Conservation (phyloP, 2,797 vertebrate genomes). For the Myoxocephalus aenaeus region DNA sequence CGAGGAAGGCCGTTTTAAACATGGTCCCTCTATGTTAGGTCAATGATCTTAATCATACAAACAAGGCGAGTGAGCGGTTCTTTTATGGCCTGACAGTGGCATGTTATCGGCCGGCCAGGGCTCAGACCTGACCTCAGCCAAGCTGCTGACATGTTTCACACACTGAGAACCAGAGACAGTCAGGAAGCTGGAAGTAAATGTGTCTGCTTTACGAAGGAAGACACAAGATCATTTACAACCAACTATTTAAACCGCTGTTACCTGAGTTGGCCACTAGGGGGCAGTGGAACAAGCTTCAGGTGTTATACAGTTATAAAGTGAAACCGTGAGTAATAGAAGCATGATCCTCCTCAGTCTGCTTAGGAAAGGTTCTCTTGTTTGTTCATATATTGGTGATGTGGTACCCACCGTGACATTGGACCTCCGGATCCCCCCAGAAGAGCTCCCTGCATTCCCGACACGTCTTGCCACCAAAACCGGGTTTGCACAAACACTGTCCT, state of each 20-base stretch:
- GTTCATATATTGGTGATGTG: neutral
- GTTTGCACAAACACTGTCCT: constrained; percentile 93
- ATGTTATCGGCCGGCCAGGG: neutral
- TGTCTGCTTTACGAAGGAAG: neutral
- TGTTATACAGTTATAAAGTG: neutral
- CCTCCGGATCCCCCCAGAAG: constrained; percentile 93
- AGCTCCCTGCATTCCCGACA: constrained; percentile 94
- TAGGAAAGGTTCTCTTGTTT: neutral
- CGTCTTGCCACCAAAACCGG: constrained; percentile 93
- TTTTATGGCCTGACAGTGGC: neutral
- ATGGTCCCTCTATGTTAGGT: neutral
- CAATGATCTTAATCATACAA: constrained; percentile 1
- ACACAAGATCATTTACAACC: neutral
- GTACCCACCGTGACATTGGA: constrained; percentile 90
- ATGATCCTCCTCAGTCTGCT: neutral
- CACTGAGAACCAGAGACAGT: neutral
- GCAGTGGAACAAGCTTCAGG: neutral
- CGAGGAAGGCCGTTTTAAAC: neutral
- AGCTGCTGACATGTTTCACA: neutral
- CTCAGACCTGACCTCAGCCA: neutral
- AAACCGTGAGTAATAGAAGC: neutral
- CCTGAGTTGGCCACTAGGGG: neutral
- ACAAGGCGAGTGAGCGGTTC: neutral
- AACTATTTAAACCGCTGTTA: neutral
- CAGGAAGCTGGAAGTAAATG: neutral